Evolutionary conservation across 2,888 invertebrate genomes (phyloP).

Genomic region (Scaptomyza tumidula): DNA sequence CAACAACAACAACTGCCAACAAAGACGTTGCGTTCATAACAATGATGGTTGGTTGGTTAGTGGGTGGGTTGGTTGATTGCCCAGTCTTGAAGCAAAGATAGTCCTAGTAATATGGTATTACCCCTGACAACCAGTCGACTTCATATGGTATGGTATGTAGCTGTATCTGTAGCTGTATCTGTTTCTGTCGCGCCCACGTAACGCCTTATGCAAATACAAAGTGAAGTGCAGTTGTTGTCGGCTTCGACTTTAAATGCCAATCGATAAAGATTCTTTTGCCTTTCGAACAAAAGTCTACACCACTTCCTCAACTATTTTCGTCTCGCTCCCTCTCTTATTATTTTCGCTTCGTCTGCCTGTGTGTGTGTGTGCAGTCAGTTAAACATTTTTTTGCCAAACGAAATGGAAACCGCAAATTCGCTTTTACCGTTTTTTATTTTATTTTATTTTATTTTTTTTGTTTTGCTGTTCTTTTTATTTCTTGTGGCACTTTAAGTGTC

Average conservation of each 20-base stretch:
- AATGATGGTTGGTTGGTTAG: constrained; percentile 31
- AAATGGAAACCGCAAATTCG: constrained; percentile 44
- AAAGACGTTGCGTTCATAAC: constrained; percentile 35
- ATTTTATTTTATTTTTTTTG: not conserved
- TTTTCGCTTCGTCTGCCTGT: constrained; percentile 1
- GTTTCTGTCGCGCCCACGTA: constrained; percentile 48
- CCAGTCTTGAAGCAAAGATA: constrained; percentile 3
- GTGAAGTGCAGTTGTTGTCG: not conserved
- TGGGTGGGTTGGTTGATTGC: constrained; percentile 1
- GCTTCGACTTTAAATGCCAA: constrained; percentile 60
- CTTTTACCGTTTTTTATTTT: not conserved
- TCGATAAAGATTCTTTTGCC: constrained; percentile 47
- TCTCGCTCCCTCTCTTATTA: constrained; percentile 14
- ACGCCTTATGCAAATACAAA: constrained; percentile 46
- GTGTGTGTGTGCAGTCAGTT: constrained; percentile 5
- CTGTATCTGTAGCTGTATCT: constrained; percentile 18
- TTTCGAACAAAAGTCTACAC: not conserved
- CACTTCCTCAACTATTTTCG: not conserved
- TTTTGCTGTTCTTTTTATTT: not conserved
- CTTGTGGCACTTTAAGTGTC: constrained; percentile 20
- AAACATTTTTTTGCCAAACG: constrained; percentile 19
- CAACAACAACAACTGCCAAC: constrained; percentile 16
- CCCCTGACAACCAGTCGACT: not conserved
- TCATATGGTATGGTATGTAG: constrained; percentile 2
- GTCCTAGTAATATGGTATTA: not conserved